A percentile compares a stretch with the other conserved stretches of the same genome.
Evolutionary conservation across 2,113 vertebrate genomes (phyloP).

Genomic region (Strigops habroptila): DNA sequence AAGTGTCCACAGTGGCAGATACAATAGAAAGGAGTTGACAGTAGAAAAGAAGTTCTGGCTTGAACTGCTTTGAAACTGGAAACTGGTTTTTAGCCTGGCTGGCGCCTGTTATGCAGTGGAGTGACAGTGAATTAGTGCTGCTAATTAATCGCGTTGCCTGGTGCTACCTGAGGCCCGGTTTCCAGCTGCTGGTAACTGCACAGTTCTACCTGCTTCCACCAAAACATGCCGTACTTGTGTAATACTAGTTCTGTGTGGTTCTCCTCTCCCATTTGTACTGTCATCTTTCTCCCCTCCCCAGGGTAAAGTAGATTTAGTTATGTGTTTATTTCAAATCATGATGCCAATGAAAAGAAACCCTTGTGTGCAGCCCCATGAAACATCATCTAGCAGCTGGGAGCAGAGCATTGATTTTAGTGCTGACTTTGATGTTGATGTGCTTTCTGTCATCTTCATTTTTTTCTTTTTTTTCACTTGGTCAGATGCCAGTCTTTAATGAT

Average conservation of each 20-base stretch:
- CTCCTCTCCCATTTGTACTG: not conserved
- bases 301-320: not conserved
- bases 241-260: not conserved
- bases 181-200: not conserved
- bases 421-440: too few species aligned
- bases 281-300: not conserved
- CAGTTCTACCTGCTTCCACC: not conserved
- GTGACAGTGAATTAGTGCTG: too few species aligned
- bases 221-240: not conserved
- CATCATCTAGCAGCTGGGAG: not conserved
- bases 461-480: not conserved
- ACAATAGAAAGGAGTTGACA: not conserved
- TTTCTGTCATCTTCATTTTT: not conserved
- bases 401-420: not conserved
- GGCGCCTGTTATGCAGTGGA: rapidly evolving
- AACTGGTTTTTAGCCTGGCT: not conserved
- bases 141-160: not conserved
- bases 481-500: not conserved
- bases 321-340: not conserved
- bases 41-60: not conserved
- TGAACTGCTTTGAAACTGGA: not conserved
- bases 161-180: not conserved
- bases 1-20: not conserved
- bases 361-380: not conserved
- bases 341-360: not conserved